Evolutionary conservation across 1,140 invertebrate species (phyloP).

Genomic region (Drosophila insularis): DNA sequence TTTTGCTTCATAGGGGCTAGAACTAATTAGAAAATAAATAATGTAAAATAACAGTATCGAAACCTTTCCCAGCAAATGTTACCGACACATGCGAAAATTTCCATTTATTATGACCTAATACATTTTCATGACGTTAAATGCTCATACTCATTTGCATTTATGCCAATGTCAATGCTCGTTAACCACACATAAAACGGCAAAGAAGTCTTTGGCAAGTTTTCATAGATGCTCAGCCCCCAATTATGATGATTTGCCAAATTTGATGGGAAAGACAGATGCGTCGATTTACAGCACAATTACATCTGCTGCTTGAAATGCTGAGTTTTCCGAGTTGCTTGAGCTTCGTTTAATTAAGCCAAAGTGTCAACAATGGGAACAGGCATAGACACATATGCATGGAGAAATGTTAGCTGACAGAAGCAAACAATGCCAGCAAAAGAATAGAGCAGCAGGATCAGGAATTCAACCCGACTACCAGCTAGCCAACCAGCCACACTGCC

Average conservation of each 20-base stretch:
- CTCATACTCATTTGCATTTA: conserved; percentile 62
- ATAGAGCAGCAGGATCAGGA: conserved; percentile 21
- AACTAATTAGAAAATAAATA: conserved; percentile 75
- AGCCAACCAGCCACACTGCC: background rate
- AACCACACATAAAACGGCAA: conserved; percentile 9
- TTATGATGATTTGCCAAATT: conserved; percentile 43
- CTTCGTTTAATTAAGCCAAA: conserved; percentile 72
- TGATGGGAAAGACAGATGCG: conserved; percentile 35
- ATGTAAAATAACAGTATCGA: conserved; percentile 48
- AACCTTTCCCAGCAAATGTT: conserved; percentile 16
- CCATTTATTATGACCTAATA: background rate
- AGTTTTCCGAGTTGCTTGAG: conserved; percentile 37
- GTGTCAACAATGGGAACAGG: conserved; percentile 63
- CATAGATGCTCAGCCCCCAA: conserved; percentile 40
- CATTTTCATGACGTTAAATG: conserved; percentile 45
- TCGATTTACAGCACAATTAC: conserved; percentile 28
- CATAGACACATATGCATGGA: conserved; percentile 40
- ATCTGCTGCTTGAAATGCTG: conserved; percentile 32
- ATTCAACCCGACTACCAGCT: conserved; percentile 11
- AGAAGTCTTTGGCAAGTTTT: conserved; percentile 30
- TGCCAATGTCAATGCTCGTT: conserved; percentile 27
- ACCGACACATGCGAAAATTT: conserved; percentile 22
- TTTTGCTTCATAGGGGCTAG: background rate
- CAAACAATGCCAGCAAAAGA: conserved; percentile 42
- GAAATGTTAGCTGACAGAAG: conserved; percentile 38